Conservation (phyloP, 2,113 vertebrate species). For the Paramisgurnus dabryanus region DNA sequence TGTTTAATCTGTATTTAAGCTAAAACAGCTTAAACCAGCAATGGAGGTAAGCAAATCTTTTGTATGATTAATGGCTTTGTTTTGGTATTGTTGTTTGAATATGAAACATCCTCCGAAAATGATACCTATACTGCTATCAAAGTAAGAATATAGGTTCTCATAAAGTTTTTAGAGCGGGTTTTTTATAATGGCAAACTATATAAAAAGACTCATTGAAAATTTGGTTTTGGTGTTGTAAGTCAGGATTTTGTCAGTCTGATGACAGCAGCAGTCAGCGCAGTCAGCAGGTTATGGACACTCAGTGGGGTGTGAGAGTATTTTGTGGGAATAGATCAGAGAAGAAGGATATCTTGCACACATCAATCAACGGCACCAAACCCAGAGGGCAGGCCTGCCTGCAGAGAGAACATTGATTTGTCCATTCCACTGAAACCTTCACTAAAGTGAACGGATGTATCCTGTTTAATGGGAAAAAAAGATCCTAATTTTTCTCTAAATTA, state of each 20-base stretch:
- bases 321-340: constrained; percentile 37
- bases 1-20: neutral
- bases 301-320: constrained; percentile 37
- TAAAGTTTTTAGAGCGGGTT: no score
- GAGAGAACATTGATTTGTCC: constrained; percentile 32
- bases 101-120: no score
- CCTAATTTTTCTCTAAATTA: constrained; percentile 30
- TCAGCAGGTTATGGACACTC: constrained; percentile 44
- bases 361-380: constrained; percentile 48
- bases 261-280: constrained; percentile 49
- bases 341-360: constrained; percentile 44
- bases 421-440: constrained; percentile 40
- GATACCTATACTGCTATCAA: no score
- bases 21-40: neutral
- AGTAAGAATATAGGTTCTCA: no score
- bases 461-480: constrained; percentile 19
- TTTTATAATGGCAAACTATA: no score
- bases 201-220: no score
- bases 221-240: neutral
- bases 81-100: no score
- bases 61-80: neutral
- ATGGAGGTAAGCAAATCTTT: neutral
- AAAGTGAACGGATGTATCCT: constrained; percentile 41
- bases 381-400: constrained; percentile 10
- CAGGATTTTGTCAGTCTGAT: constrained; percentile 40